phyloP scores from a whole-genome alignment of 2,113 vertebrate genomes.

The Axis porcinus region DNA sequence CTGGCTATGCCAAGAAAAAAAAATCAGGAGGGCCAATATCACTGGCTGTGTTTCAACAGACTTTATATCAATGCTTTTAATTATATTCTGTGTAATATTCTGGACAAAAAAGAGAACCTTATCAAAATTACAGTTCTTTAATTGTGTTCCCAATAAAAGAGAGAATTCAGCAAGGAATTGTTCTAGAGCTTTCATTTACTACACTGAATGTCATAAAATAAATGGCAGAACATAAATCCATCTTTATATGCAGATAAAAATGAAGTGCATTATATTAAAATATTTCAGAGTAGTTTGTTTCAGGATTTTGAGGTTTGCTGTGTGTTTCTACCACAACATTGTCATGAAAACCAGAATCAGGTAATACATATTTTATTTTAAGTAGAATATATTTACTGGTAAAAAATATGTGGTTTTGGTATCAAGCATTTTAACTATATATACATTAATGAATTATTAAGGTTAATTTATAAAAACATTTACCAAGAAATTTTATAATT shows the following conservation, averaged over 20 bases:
- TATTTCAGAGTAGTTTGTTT: neutral
- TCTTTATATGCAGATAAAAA: neutral
- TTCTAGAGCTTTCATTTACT: neutral
- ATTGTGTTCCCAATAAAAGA: neutral
- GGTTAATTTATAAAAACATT: neutral
- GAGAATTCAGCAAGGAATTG: neutral
- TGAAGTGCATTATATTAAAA: neutral
- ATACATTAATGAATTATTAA: neutral
- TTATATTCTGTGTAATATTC: neutral
- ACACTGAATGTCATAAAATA: neutral
- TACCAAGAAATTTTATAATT: neutral
- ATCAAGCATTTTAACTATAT: neutral
- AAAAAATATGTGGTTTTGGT: neutral
- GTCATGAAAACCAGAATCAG: neutral
- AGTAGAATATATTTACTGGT: neutral
- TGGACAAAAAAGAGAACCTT: neutral
- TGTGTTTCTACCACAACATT: neutral
- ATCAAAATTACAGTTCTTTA: neutral
- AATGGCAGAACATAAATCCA: neutral
- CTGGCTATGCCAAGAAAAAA: neutral
- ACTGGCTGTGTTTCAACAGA: neutral
- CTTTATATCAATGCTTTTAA: neutral
- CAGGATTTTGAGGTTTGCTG: neutral
- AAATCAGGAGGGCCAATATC: neutral
- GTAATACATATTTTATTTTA: neutral